Evolutionary conservation across 1,140 invertebrate genomes (phyloP), one percentile per base, ranked within the genome.

Genomic region (Aphelenchoides besseyi): DNA sequence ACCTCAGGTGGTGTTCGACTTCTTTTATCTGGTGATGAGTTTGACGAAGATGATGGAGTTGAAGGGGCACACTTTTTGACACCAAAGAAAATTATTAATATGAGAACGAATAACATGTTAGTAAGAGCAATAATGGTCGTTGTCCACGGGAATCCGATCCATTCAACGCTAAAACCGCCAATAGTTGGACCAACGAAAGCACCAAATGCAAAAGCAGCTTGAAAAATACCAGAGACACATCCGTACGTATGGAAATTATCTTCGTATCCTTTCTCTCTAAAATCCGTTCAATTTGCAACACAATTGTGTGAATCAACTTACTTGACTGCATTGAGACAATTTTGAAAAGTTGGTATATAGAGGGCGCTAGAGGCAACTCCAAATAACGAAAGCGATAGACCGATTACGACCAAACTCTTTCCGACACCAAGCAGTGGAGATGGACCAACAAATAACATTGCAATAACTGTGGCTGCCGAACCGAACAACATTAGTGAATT

Each of bases 281-380:
- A 79, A 73, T 8, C 5, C 18, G n/a, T n/a, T n/a, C n/a, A n/a
- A n/a, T n/a, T n/a, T n/a, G n/a, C n/a, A n/a, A n/a, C n/a, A n/a
- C n/a, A n/a, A n/a, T n/a, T n/a, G n/a, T n/a, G n/a, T n/a, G n/a
- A n/a, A 1, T 33, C 32, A 36, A 74, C 77, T 69, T 26, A 82
- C 81, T 82, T 84, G 35, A 83, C 82, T 33, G 79, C 81, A 71
- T 84, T 80, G 8, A 83, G 66, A 73, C 82, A 83, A 48, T 76
- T 76, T 54, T 83, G 82, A 61, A 83, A 83, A 16, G 83, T 85
- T 8, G 82, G 82, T 73, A 83, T 83, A 48, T 84, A 83, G 0
- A 85, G 71, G 9, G 82, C 82, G 26, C 82, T 82, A 3, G 83
- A 78, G 12, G 82, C 82, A 8, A 83, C 48, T 48, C 82, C 82